A percentile compares a stretch with the other conserved stretches of the same genome.
Conservation (phyloP, 2,797 vertebrate species). For the Epinephelus coioides region DNA sequence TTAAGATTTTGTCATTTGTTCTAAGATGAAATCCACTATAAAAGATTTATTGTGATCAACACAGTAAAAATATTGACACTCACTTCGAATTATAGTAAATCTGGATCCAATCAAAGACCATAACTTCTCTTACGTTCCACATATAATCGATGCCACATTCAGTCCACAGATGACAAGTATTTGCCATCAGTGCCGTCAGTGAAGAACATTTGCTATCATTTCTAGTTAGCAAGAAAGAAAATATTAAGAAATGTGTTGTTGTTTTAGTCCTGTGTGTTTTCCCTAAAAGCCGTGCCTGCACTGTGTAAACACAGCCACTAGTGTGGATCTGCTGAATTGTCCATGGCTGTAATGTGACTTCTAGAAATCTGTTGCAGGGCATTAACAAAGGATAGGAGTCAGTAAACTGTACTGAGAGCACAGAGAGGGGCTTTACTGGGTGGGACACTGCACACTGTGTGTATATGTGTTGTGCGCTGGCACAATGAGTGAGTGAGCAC, state of each 20-base stretch:
- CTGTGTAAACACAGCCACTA: conserved; percentile 51
- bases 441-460: neutral
- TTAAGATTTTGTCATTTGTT: conserved; percentile 6
- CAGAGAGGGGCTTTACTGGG: conserved; percentile 40
- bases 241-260: conserved; percentile 16
- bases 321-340: conserved; percentile 20
- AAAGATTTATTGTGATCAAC: conserved; percentile 5
- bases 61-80: conserved; percentile 9
- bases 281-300: conserved; percentile 10
- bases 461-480: conserved; percentile 8
- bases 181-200: conserved; percentile 18
- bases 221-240: conserved; percentile 24
- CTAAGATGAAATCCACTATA: neutral
- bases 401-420: conserved; percentile 37
- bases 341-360: conserved; percentile 15
- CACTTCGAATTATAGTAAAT: conserved; percentile 15
- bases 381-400: conserved; percentile 30
- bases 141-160: conserved; percentile 11
- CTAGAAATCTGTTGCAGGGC: conserved; percentile 30
- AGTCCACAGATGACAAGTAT: neutral
- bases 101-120: conserved; percentile 17
- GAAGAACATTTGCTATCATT: conserved; percentile 21
- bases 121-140: conserved; percentile 1
- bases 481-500: neutral
- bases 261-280: conserved; percentile 31